Percentiles rank a stretch among this genome's conserved stretches.
These are phyloP conservation scores for Pomatostomus ruficeps DNA, from an alignment of 2,113 vertebrate genomes.

Conservation along the genomic window DNA sequence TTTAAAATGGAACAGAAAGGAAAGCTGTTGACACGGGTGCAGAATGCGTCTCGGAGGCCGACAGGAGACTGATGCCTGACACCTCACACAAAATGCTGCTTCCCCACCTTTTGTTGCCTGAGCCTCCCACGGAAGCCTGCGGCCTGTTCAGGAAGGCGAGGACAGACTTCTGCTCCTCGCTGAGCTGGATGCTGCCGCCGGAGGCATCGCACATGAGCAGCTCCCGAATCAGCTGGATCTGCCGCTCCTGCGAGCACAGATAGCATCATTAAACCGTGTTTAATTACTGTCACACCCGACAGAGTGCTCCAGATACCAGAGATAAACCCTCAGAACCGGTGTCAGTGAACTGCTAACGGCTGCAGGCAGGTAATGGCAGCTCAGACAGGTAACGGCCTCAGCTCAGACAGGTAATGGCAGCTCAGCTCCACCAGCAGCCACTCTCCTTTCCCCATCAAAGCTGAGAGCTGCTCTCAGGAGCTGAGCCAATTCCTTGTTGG, in stretches of 20 bases:
- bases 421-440: constrained; percentile 5
- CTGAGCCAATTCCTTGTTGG: background rate
- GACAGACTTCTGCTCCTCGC: constrained; percentile 92
- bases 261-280: background rate
- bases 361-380: background rate
- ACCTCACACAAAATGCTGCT: background rate
- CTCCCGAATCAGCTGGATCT: constrained; percentile 93
- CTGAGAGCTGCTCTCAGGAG: background rate
- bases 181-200: constrained; percentile 89
- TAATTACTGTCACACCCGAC: background rate
- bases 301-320: background rate
- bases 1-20: background rate
- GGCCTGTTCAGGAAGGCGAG: constrained; percentile 89
- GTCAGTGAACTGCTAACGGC: constrained; percentile 29
- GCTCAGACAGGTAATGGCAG: constrained; percentile 8
- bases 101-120: constrained; percentile 85
- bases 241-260: constrained; percentile 80
- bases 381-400: background rate
- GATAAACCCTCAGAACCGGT: constrained; percentile 1
- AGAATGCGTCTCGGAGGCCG: background rate
- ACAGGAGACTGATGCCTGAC: background rate
- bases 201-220: constrained; percentile 90
- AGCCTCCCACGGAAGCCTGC: constrained; percentile 61
- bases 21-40: background rate
- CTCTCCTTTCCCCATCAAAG: background rate